phyloP scores from a whole-genome alignment of 2,113 vertebrate genomes.

The Coregonus clupeaformis region DNA sequence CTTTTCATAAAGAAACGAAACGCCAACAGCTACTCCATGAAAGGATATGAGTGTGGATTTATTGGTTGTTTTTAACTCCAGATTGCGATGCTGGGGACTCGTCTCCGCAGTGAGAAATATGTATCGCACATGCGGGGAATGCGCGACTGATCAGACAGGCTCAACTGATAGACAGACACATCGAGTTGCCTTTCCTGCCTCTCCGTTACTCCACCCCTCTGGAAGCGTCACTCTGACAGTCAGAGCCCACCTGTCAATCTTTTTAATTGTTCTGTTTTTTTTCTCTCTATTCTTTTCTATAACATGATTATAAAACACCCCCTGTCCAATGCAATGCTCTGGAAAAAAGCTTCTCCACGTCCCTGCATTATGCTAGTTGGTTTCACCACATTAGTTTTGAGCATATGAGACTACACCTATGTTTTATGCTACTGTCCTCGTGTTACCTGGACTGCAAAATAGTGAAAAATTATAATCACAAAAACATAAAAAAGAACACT shows the following conservation, averaged over 20 bases:
- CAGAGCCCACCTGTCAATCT: slow-evolving; percentile 99
- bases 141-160: slow-evolving; percentile 94
- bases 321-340: background rate
- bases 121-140: slow-evolving; percentile 82
- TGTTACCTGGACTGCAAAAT: no score
- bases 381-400: background rate
- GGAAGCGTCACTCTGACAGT: slow-evolving; percentile 99
- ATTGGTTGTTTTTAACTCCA: slow-evolving; percentile 74
- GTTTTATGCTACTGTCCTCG: background rate
- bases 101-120: slow-evolving; percentile 79
- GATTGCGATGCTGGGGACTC: slow-evolving; percentile 78
- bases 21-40: slow-evolving; percentile 72
- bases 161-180: slow-evolving; percentile 96
- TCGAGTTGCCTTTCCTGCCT: slow-evolving; percentile 96
- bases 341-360: background rate
- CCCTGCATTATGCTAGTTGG: background rate
- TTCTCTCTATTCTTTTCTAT: background rate
- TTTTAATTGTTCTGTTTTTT: slow-evolving; percentile 89
- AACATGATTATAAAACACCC: background rate
- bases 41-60: slow-evolving; percentile 72
- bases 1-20: slow-evolving; percentile 54
- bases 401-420: background rate
- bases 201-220: slow-evolving; percentile 97
- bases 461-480: background rate
- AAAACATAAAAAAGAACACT: no score